Base-by-base conservation (phyloP, 2,113 vertebrate species). In the Nycticorax nycticorax region DNA sequence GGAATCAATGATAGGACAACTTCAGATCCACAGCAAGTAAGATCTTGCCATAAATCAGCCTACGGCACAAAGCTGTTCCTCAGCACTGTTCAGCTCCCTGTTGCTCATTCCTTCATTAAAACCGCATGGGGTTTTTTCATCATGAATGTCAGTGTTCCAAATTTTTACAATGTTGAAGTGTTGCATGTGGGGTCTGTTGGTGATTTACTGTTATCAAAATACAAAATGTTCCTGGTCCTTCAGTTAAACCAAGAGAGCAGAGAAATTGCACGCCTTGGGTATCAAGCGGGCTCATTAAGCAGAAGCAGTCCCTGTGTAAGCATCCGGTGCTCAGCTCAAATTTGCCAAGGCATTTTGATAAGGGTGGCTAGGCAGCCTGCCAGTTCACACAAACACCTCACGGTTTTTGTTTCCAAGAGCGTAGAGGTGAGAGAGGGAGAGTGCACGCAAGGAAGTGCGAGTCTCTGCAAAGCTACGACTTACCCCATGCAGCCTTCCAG, bases 261-360 rank as follows among this genome's bases (percentile, higher is more conserved):
- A 80, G 63, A 77, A 83, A 66, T 71, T 57, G n/a, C 8, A 27
- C 30, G 48, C 41, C 26, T 57, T 59, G 63, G 43, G 45, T 83
- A 74, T 63, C 35, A 85, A 62, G 28, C 2, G 21, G 41, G 57
- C 24, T 95, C 82, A 83, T 93, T 93, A 92, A 86, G n/a, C 12
- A 66, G 67, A 78, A 85, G 48, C 50, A 45, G 39, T 24, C 37
- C 35, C 60, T 33, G 13, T 35, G 59, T 73, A 73, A 92, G 81
- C 82, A 83, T 69, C 55, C 3, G 0, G 32, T 67, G 30, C 60
- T 96, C 59, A 71, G 80, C 41, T 92, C 47, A 30, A 47, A 80
- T 90, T 88, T 93, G 80, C 80, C 68, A 75, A 89, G 48, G 48
- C 15, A 1, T 88, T 93, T 93, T 84, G 92, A 92, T 81, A 78